Conservation (phyloP, 2,888 invertebrate genomes). For the Sympetrum striolatum region DNA sequence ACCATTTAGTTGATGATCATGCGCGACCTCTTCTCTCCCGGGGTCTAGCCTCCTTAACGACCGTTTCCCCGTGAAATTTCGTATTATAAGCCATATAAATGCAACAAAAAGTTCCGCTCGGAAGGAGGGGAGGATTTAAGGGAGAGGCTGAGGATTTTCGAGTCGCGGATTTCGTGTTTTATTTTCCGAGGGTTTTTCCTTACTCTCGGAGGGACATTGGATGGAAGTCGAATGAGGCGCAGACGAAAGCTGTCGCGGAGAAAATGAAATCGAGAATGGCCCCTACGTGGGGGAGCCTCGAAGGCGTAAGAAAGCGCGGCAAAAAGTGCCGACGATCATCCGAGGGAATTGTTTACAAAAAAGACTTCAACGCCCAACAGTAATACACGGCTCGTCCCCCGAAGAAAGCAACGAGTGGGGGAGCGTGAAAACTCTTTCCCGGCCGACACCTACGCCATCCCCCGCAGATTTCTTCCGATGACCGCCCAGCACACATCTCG, state of each 20-base stretch:
- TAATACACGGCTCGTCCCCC: neutral
- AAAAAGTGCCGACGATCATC: neutral
- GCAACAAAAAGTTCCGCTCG: neutral
- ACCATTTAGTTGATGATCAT: conserved; percentile 13
- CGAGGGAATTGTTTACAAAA: neutral
- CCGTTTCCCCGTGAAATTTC: neutral
- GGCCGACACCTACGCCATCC: neutral
- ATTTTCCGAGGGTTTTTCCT: neutral
- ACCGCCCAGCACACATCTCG: neutral
- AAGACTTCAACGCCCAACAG: neutral
- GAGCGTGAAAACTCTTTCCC: neutral
- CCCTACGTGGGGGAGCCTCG: neutral
- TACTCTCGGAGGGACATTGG: conserved; percentile 11
- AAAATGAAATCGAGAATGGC: neutral
- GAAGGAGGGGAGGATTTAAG: neutral
- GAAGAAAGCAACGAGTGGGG: neutral
- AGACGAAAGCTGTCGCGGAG: neutral
- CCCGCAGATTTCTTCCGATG: neutral
- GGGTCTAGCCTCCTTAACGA: neutral
- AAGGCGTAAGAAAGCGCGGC: neutral
- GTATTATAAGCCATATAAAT: conserved; percentile 28
- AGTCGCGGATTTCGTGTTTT: neutral
- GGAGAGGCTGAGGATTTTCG: neutral
- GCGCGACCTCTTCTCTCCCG: neutral
- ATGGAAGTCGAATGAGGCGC: neutral